These are phyloP conservation scores for Barnardius zonarius DNA, from an alignment of 2,113 vertebrate genomes.

Conservation along the genomic window DNA sequence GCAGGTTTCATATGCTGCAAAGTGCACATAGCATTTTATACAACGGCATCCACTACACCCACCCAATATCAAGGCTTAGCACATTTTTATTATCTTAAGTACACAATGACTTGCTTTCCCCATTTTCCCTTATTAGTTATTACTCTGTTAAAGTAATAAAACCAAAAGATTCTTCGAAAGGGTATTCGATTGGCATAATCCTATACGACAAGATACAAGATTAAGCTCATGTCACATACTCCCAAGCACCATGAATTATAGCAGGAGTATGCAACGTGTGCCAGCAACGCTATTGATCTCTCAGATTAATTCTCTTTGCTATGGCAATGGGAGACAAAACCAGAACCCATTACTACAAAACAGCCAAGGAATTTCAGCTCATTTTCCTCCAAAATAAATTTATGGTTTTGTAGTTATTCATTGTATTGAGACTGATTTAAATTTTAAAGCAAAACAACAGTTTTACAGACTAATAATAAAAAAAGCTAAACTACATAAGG, in stretches of 20 bases:
- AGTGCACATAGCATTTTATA: background rate
- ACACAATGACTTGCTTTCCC: background rate
- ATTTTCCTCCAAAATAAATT: background rate
- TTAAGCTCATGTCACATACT: background rate
- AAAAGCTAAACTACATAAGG: background rate
- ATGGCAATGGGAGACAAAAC: background rate
- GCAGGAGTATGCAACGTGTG: background rate
- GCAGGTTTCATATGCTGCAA: constrained; percentile 32
- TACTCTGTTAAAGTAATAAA: background rate
- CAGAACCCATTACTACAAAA: background rate
- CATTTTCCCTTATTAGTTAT: background rate
- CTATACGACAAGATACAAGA: background rate
- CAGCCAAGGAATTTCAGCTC: background rate
- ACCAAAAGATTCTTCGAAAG: background rate
- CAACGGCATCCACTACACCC: background rate
- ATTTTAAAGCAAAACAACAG: background rate
- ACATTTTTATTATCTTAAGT: background rate
- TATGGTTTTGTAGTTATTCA: constrained; percentile 6
- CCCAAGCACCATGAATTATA: background rate
- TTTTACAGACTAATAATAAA: background rate
- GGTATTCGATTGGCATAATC: background rate
- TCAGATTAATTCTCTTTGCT: constrained; percentile 42
- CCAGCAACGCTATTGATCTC: background rate
- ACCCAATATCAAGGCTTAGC: background rate
- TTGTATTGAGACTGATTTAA: background rate